phyloP scores from a whole-genome alignment of 2,888 invertebrate genomes.

The Himalopsyche kuldschensis region DNA sequence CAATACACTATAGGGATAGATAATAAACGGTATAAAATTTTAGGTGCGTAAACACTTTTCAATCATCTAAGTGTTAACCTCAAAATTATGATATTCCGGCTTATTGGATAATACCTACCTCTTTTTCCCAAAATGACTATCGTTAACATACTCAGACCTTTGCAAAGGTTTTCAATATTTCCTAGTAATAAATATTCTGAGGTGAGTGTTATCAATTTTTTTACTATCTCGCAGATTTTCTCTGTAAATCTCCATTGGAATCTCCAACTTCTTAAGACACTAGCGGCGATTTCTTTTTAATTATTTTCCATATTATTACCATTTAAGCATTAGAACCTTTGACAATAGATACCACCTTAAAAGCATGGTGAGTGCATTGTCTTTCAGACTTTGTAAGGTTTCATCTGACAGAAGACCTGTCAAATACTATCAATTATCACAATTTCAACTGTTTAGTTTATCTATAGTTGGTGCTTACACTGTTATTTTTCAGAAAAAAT shows the following conservation, averaged over 20 bases:
- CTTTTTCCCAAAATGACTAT: background rate
- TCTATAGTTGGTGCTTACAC: background rate
- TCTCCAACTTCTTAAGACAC: no score
- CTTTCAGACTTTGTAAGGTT: background rate
- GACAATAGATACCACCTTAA: no score
- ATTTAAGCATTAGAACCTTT: no score
- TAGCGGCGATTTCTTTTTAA: no score
- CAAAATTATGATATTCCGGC: background rate
- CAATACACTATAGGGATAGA: no score
- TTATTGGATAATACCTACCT: background rate
- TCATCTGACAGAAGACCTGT: background rate
- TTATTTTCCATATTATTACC: no score
- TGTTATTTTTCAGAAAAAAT: slow-evolving; percentile 11
- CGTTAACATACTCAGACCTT: background rate
- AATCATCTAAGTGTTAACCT: background rate
- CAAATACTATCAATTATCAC: background rate
- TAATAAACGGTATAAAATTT: no score
- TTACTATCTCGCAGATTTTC: background rate
- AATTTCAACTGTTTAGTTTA: background rate
- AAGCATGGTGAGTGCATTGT: no score
- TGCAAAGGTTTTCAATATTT: background rate
- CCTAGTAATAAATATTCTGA: background rate
- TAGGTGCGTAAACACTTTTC: no score
- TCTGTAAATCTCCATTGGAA: no score
- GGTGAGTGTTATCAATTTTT: background rate